These are phyloP conservation scores for Dryadula phaetusa DNA, from an alignment of 2,888 invertebrate species.

Conservation along the genomic window DNA sequence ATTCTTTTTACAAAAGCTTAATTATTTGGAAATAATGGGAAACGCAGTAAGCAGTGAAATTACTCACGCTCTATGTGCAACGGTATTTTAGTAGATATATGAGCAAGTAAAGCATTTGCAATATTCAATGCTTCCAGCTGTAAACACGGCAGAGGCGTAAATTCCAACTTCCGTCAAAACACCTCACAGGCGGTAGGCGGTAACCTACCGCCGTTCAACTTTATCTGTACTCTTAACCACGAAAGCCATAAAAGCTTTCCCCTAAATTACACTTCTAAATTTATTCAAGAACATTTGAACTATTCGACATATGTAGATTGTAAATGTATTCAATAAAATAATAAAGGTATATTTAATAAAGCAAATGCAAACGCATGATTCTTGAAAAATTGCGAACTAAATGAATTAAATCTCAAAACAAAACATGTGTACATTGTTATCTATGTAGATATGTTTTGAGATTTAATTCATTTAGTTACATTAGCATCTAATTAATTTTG, in stretches of 20 bases:
- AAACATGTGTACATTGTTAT: not conserved
- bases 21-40: not conserved
- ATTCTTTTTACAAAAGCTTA: not conserved
- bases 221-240: constrained; percentile 51
- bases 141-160: constrained; percentile 48
- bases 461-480: too few relatives aligned
- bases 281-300: constrained; percentile 53
- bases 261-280: constrained; percentile 49
- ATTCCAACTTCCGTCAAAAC: constrained; percentile 51
- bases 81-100: not conserved
- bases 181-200: constrained; percentile 50
- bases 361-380: too few relatives aligned
- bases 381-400: not conserved
- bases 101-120: constrained; percentile 46
- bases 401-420: not conserved
- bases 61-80: not conserved
- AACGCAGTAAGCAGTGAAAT: not conserved
- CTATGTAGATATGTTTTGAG: too few relatives aligned
- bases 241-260: constrained; percentile 55
- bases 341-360: too few relatives aligned
- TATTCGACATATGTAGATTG: constrained; percentile 49
- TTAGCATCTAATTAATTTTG: too few relatives aligned
- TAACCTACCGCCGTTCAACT: constrained; percentile 49
- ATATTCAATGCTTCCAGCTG: constrained; percentile 48
- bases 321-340: not conserved